A percentile compares a stretch with the other conserved stretches of the same genome.
Evolutionary conservation across 2,113 vertebrate species (phyloP).

Genomic region (Potamarius usumacintae): DNA sequence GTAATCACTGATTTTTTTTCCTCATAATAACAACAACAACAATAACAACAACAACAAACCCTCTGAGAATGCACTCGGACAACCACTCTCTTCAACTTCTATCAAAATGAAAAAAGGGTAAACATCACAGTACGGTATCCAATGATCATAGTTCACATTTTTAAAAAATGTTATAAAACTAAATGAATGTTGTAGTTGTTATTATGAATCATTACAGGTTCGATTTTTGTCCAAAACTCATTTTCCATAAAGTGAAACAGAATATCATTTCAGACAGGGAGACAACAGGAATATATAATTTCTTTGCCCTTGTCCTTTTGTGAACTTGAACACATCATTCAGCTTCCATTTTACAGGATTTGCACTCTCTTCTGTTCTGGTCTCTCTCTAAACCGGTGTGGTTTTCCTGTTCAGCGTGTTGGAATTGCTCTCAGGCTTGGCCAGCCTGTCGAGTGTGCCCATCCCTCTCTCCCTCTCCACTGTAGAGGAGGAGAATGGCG

Average conservation of each 20-base stretch:
- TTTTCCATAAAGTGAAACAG: conserved; percentile 54
- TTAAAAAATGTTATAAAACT: conserved; percentile 72
- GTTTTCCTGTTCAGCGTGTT: conserved; percentile 91
- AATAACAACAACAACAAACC: conserved; percentile 75
- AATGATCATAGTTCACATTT: conserved; percentile 63
- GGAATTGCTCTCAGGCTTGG: conserved; percentile 81
- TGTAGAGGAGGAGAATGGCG: conserved; percentile 74
- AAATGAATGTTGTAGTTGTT: conserved; percentile 69
- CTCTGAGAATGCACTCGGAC: conserved; percentile 14
- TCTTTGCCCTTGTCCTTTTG: conserved; percentile 38
- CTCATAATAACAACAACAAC: conserved; percentile 70
- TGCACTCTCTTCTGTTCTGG: conserved; percentile 7
- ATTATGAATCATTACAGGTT: conserved; percentile 69
- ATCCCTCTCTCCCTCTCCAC: conserved; percentile 76
- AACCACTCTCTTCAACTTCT: conserved; percentile 50
- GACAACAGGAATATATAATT: conserved; percentile 59
- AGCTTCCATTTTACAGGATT: background rate
- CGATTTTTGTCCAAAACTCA: conserved; percentile 50
- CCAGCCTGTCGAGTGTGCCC: conserved; percentile 76
- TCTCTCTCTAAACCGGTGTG: conserved; percentile 76
- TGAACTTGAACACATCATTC: background rate
- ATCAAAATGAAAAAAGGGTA: conserved; percentile 60
- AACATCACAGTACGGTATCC: conserved; percentile 70
- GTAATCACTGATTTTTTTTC: conserved; percentile 56
- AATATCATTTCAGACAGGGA: conserved; percentile 52